Evolutionary conservation across 1,140 invertebrate genomes (phyloP), one percentile per base, ranked within the genome.

Genomic region (Drosophila leontia): DNA sequence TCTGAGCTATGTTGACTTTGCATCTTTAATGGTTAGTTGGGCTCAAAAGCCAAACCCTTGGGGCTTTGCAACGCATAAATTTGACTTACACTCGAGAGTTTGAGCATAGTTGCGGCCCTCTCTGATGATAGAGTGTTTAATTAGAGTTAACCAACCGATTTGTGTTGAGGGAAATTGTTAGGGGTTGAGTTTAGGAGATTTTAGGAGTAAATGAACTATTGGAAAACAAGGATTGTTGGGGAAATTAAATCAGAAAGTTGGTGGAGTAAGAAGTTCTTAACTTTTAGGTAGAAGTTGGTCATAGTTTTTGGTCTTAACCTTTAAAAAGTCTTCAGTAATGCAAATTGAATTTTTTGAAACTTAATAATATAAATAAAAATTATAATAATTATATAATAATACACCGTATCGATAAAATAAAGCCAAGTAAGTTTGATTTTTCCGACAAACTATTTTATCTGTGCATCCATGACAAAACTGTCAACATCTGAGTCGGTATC

Each of bases 1-100:
- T 34, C 29, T 29, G 26, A 58, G 19, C 37, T 62, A 61, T 84
- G 83, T 75, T 84, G 81, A 85, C 77, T 84, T 84, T 85, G 78
- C 82, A 85, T 85, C 83, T 77, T 75, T 63, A 76, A 68, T 79
- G 65, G 71, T 67, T 82, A 60, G 67, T 53, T 70, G 67, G 67
- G 63, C 63, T 37, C 26, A 34, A 26, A 26, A 15, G 47, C 12
- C 29, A 42, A 71, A 56, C 45, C 55, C 55, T n/a, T 5, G 5
- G 13, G 55, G 37, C 45, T 42, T 42, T 23, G 29, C 44, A 13
- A 7, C 17, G 53, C 48, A 72, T 60, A 51, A 50, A 72, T 42
- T 72, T 72, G 69, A 37, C 69, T 72, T 72, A 58, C 48, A 56
- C 26, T 59, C 41, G 29, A 19, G 51, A 19, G 67, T 48, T 34